Percentiles rank a stretch among this genome's conserved stretches.
Conservation (phyloP, 2,113 vertebrate species). For the Heptranchias perlo region DNA sequence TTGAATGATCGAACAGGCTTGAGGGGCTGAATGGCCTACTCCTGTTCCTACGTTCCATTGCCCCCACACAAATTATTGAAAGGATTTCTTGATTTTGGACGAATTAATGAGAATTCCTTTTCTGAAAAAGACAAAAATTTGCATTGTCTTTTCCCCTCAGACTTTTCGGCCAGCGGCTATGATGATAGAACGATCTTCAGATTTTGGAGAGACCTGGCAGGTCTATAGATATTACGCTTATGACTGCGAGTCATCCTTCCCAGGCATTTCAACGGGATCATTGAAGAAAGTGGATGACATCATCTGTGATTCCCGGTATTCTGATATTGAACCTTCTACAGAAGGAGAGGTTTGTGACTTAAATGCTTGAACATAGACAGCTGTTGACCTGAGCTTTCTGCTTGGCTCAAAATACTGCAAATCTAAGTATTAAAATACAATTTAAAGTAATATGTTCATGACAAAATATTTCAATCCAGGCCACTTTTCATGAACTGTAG, state of each 20-base stretch:
- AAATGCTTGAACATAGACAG: not conserved
- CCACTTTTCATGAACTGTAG: not conserved
- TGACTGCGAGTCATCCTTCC: constrained; percentile 85
- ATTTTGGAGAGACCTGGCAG: constrained; percentile 85
- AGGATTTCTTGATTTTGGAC: too few relatives aligned
- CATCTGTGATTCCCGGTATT: constrained; percentile 92
- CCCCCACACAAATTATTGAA: not conserved
- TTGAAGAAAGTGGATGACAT: constrained; percentile 93
- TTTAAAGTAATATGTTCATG: not conserved
- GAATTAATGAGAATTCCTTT: not conserved
- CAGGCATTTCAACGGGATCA: constrained; percentile 70
- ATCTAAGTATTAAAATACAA: not conserved
- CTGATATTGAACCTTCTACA: constrained; percentile 91
- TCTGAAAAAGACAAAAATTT: constrained; percentile 13
- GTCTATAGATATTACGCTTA: constrained; percentile 94
- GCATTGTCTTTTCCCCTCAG: constrained; percentile 54
- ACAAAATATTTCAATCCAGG: not conserved
- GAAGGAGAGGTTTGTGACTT: constrained; percentile 84
- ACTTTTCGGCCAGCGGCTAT: constrained; percentile 92
- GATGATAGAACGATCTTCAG: constrained; percentile 89
- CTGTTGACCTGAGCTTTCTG: not conserved
- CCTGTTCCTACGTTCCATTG: not conserved
- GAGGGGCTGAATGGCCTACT: not conserved
- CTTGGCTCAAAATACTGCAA: not conserved
- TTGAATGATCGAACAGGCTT: too few relatives aligned